Percentiles rank a stretch among this genome's conserved stretches.
Evolutionary conservation across 2,113 vertebrate species (phyloP).

Genomic region (Atractosteus spatula): DNA sequence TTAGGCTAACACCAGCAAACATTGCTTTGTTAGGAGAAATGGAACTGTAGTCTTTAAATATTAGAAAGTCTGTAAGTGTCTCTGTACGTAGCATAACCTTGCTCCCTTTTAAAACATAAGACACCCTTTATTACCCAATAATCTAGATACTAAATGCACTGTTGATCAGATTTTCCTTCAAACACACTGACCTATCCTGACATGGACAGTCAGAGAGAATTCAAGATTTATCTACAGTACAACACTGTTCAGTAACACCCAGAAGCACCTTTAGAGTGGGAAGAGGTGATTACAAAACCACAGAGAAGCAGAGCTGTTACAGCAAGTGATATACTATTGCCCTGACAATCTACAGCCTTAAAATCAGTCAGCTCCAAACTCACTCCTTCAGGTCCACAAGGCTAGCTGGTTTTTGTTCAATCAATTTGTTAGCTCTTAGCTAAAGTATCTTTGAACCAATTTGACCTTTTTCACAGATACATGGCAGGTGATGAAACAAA

Average conservation of each 20-base stretch:
- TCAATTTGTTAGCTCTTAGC: too few relatives aligned
- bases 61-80: not conserved
- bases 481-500: not conserved
- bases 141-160: slow-evolving; percentile 18
- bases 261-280: slow-evolving; percentile 13
- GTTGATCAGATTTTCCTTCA: slow-evolving; percentile 4
- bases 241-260: slow-evolving; percentile 6
- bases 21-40: not conserved
- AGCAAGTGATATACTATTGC: too few relatives aligned
- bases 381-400: too few relatives aligned
- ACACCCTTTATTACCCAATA: not conserved
- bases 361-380: too few relatives aligned
- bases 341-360: too few relatives aligned
- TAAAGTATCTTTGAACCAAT: not conserved
- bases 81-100: not conserved
- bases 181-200: slow-evolving; percentile 10
- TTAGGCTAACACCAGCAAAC: slow-evolving; percentile 22
- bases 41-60: not conserved
- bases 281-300: not conserved
- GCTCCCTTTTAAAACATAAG: not conserved
- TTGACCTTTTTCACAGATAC: slow-evolving; percentile 20
- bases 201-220: not conserved
- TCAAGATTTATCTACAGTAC: not conserved
- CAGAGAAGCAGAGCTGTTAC: not conserved
- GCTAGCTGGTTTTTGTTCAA: too few relatives aligned